These are phyloP conservation scores for Caenorhabditis sp. DNA, from an alignment of 2,888 invertebrate species.

Conservation along the genomic window DNA sequence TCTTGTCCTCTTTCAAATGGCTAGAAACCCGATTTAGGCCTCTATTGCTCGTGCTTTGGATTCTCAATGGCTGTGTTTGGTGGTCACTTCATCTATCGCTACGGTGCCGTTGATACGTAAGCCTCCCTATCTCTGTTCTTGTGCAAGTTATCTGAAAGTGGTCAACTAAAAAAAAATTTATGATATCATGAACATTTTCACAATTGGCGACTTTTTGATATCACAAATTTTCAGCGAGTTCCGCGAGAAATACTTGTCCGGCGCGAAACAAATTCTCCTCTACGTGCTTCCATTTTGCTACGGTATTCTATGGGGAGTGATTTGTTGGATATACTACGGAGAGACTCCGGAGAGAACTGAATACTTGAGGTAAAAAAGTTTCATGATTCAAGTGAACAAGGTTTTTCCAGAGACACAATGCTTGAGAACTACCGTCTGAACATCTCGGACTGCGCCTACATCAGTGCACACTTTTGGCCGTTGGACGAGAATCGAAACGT, in stretches of 20 bases:
- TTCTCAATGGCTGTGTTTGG: constrained; percentile 54
- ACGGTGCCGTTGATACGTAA: constrained; percentile 49
- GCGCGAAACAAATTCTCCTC: constrained; percentile 24
- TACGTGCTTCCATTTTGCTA: constrained; percentile 45
- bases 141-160: too few relatives aligned
- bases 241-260: constrained; percentile 33
- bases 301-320: constrained; percentile 46
- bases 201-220: too few relatives aligned
- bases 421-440: constrained; percentile 38
- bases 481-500: background rate
- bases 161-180: too few relatives aligned
- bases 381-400: background rate
- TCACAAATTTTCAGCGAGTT: constrained; percentile 53
- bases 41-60: constrained; percentile 56
- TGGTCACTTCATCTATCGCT: constrained; percentile 60
- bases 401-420: constrained; percentile 32
- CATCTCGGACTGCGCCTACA: constrained; percentile 40
- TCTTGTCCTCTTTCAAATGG: background rate
- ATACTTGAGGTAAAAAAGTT: constrained; percentile 29
- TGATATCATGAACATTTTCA: too few relatives aligned
- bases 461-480: constrained; percentile 47
- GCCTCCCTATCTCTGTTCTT: too few relatives aligned
- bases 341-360: constrained; percentile 33
- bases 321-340: constrained; percentile 35
- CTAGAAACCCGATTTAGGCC: constrained; percentile 1